A percentile compares a stretch with the other conserved stretches of the same genome.
Conservation (phyloP, 2,113 vertebrate species). For the Malurus melanocephalus region DNA sequence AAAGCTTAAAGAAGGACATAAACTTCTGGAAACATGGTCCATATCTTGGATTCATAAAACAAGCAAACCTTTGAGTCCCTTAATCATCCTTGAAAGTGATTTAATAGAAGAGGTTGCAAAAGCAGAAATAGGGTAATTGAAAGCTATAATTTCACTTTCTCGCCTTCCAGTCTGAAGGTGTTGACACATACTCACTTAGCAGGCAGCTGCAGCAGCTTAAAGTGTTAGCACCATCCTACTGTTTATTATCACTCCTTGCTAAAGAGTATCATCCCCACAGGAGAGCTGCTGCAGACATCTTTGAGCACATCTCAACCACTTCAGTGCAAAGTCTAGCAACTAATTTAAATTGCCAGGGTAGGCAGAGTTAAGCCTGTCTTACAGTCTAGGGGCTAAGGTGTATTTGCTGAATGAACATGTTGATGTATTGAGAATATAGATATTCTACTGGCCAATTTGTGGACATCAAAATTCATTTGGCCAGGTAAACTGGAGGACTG, state of each 20-base stretch:
- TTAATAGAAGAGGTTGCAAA: constrained; percentile 36
- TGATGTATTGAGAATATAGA: background rate
- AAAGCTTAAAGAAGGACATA: background rate
- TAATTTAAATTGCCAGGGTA: background rate
- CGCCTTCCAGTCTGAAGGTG: constrained; percentile 53
- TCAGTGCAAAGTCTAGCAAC: background rate
- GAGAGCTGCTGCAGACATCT: constrained; percentile 12
- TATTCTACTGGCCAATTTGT: background rate
- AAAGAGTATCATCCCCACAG: constrained; percentile 29
- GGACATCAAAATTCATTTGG: background rate
- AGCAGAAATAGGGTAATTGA: constrained; percentile 26
- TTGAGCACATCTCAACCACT: background rate
- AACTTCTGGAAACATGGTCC: background rate
- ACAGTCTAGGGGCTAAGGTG: background rate
- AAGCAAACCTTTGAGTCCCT: background rate
- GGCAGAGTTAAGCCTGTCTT: background rate
- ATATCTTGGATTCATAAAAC: background rate
- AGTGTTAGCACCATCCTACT: constrained; percentile 58
- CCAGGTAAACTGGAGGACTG: background rate
- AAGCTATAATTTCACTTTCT: constrained; percentile 48
- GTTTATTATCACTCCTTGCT: constrained; percentile 59
- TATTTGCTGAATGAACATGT: background rate
- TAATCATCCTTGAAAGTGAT: background rate
- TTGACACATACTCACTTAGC: constrained; percentile 56
- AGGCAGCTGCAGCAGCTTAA: constrained; percentile 60